Percentiles rank a stretch among this genome's conserved stretches.
Evolutionary conservation across 1,140 invertebrate species (phyloP).

Genomic region (Venustaconcha ellipsiformis): DNA sequence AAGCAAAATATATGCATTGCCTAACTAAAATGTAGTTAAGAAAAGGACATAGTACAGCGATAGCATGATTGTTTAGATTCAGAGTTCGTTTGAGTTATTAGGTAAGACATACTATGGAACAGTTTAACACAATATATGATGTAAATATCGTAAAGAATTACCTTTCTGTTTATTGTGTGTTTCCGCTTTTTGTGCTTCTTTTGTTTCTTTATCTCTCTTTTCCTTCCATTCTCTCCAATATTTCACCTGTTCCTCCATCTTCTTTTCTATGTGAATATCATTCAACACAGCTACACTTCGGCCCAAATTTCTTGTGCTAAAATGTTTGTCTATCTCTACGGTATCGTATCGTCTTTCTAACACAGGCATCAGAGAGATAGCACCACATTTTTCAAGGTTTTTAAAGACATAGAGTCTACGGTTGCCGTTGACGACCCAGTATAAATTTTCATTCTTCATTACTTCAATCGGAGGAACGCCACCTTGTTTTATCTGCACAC

Average conservation of each 20-base stretch:
- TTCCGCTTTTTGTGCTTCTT: constrained; percentile 3
- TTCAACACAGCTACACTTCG: constrained; percentile 20
- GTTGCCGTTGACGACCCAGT: constrained; percentile 32
- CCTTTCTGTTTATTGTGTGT: background rate
- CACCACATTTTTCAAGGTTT: constrained; percentile 26
- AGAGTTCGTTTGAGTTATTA: too few relatives aligned
- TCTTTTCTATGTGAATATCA: constrained; percentile 17
- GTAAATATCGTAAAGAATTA: too few relatives aligned
- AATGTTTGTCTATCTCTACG: constrained; percentile 35
- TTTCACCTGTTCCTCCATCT: constrained; percentile 18
- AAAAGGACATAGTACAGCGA: too few relatives aligned
- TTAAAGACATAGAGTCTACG: constrained; percentile 21
- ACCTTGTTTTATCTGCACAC: constrained; percentile 20
- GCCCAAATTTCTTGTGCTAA: constrained; percentile 21
- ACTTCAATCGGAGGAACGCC: constrained; percentile 31
- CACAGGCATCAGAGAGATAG: constrained; percentile 25
- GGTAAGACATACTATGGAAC: too few relatives aligned
- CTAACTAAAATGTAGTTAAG: too few relatives aligned
- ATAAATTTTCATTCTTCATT: constrained; percentile 28
- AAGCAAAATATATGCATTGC: too few relatives aligned
- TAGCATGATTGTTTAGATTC: too few relatives aligned
- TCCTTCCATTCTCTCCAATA: constrained; percentile 31
- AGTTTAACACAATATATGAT: too few relatives aligned
- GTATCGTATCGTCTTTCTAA: constrained; percentile 25
- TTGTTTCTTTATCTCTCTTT: constrained; percentile 17